Conservation (phyloP, 1,140 invertebrate species). For the Atta texana region DNA sequence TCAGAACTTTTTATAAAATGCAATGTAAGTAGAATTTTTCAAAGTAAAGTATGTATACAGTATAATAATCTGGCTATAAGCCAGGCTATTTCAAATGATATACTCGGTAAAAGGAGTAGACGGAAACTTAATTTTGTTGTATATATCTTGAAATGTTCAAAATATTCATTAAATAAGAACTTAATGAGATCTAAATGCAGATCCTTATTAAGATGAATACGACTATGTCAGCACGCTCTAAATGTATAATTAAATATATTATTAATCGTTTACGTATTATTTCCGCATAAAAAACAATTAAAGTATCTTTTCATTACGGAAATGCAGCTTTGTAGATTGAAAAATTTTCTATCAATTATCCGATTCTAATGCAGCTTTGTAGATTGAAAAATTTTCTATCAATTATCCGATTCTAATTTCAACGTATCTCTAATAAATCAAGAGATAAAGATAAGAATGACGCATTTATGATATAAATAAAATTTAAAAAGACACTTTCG, state of each 20-base stretch:
- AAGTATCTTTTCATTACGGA: background rate
- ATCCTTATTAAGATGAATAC: background rate
- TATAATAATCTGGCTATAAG: background rate
- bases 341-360: background rate
- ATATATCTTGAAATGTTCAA: background rate
- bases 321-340: background rate
- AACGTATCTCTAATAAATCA: conserved; percentile 4
- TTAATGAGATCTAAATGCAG: background rate
- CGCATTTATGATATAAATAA: conserved; percentile 13
- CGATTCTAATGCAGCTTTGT: no score
- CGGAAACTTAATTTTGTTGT: conserved; percentile 7
- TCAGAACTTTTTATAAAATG: background rate
- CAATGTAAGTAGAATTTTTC: background rate
- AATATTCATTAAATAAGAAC: background rate
- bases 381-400: no score
- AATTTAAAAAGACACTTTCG: conserved; percentile 18
- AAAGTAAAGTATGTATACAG: conserved; percentile 11
- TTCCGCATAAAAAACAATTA: background rate
- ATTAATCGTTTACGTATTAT: background rate
- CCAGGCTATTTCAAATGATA: background rate
- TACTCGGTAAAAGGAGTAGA: background rate
- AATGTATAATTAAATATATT: background rate
- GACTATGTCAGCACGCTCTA: background rate
- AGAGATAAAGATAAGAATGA: conserved; percentile 2
- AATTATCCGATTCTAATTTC: no score